Conservation (phyloP, 2,797 vertebrate species). For the Molossus molossus region DNA sequence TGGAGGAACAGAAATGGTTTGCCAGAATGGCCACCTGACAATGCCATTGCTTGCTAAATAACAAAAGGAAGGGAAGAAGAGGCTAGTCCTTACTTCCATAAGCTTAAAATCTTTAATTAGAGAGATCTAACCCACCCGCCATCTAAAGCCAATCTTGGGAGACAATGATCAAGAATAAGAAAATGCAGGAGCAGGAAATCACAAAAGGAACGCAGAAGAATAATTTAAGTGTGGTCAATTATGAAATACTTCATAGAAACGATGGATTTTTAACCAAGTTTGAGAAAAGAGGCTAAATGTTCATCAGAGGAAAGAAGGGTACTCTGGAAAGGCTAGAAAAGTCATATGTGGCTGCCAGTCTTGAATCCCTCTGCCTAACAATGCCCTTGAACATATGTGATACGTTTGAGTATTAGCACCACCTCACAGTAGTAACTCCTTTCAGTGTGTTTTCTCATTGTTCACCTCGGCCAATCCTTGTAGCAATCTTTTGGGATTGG, state of each 20-base stretch:
- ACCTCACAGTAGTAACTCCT: constrained; percentile 46
- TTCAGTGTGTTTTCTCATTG: background rate
- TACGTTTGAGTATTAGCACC: background rate
- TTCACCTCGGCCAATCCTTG: constrained; percentile 42
- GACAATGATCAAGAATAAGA: constrained; percentile 7
- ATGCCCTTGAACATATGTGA: background rate
- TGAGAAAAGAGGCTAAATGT: constrained; percentile 23
- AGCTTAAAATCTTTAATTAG: constrained; percentile 48
- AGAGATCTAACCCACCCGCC: background rate
- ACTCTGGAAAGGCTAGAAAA: constrained; percentile 14
- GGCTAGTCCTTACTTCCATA: constrained; percentile 1
- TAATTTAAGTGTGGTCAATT: background rate
- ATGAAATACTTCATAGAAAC: constrained; percentile 1
- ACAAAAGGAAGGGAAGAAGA: constrained; percentile 1
- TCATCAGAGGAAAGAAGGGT: background rate
- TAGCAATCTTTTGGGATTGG: constrained; percentile 39
- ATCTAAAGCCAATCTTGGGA: background rate
- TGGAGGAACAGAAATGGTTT: constrained; percentile 8
- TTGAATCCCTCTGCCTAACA: background rate
- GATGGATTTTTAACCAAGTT: background rate
- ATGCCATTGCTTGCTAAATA: background rate
- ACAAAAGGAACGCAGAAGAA: constrained; percentile 48
- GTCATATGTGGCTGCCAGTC: background rate
- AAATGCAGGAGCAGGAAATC: constrained; percentile 33
- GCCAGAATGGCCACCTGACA: background rate